These are phyloP conservation scores for Drosophila flavopinicola DNA, from an alignment of 2,888 invertebrate genomes.

Conservation along the genomic window DNA sequence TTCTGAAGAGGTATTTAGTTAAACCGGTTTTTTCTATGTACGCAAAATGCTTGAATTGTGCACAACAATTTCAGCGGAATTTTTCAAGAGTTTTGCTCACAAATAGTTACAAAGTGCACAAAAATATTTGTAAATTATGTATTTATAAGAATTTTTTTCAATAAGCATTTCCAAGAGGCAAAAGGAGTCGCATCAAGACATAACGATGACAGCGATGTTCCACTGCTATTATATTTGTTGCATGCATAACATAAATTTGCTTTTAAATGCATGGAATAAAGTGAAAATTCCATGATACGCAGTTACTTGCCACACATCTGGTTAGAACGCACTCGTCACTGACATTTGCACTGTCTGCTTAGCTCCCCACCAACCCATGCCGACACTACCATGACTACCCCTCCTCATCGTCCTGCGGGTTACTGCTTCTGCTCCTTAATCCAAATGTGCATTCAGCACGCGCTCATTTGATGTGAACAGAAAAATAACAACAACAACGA, in stretches of 20 bases:
- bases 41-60: not conserved
- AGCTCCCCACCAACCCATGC: no score
- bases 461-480: slow-evolving; percentile 55
- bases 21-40: not conserved
- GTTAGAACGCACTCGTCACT: slow-evolving; percentile 36
- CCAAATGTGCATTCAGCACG: slow-evolving; percentile 49
- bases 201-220: not conserved
- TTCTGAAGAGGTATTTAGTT: not conserved
- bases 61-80: not conserved
- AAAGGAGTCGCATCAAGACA: not conserved
- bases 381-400: not conserved
- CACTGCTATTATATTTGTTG: slow-evolving; percentile 5
- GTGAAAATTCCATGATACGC: slow-evolving; percentile 70
- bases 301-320: slow-evolving; percentile 17
- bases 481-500: not conserved
- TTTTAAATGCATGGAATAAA: slow-evolving; percentile 69
- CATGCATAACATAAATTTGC: slow-evolving; percentile 74
- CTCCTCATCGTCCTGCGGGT: no score
- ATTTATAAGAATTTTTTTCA: not conserved
- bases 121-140: not conserved
- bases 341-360: slow-evolving; percentile 38
- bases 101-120: not conserved
- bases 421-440: slow-evolving; percentile 3
- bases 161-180: slow-evolving; percentile 6
- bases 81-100: not conserved